Conservation (phyloP, 1,140 invertebrate genomes). For the Parapsyche elsis region DNA sequence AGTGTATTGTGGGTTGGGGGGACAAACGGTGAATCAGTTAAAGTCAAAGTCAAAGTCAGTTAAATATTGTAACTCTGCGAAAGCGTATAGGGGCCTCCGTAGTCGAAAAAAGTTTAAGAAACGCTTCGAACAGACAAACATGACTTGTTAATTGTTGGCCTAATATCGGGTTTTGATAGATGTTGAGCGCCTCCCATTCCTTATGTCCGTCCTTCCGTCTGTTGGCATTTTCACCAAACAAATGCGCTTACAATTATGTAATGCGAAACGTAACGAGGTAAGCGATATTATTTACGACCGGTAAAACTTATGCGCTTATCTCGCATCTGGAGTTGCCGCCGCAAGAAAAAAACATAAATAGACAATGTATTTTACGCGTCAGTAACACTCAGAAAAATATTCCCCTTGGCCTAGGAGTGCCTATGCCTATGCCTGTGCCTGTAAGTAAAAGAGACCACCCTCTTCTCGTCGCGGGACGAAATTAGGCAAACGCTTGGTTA, state of each 20-base stretch:
- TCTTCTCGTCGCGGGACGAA: background rate
- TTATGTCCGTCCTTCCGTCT: background rate
- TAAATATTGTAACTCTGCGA: too few relatives aligned
- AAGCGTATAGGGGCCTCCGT: too few relatives aligned
- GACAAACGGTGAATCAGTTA: too few relatives aligned
- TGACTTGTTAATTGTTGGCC: background rate
- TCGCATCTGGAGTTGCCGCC: constrained; percentile 47
- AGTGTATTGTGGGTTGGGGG: too few relatives aligned
- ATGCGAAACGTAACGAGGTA: constrained; percentile 48
- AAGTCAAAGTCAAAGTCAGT: too few relatives aligned
- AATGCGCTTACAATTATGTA: constrained; percentile 33
- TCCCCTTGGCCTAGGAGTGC: background rate
- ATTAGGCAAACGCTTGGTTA: background rate
- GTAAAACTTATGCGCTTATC: constrained; percentile 47
- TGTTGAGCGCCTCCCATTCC: background rate
- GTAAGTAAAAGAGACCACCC: background rate
- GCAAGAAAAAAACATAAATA: constrained; percentile 47
- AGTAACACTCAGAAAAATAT: constrained; percentile 32
- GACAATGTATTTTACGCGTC: constrained; percentile 45
- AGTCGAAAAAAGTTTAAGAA: too few relatives aligned
- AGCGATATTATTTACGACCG: constrained; percentile 51
- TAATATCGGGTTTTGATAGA: constrained; percentile 8
- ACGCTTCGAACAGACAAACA: too few relatives aligned
- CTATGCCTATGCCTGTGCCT: background rate
- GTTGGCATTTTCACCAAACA: too few relatives aligned